Base-by-base conservation (phyloP, 2,888 invertebrate genomes). In the Cerastis leucographa region DNA sequence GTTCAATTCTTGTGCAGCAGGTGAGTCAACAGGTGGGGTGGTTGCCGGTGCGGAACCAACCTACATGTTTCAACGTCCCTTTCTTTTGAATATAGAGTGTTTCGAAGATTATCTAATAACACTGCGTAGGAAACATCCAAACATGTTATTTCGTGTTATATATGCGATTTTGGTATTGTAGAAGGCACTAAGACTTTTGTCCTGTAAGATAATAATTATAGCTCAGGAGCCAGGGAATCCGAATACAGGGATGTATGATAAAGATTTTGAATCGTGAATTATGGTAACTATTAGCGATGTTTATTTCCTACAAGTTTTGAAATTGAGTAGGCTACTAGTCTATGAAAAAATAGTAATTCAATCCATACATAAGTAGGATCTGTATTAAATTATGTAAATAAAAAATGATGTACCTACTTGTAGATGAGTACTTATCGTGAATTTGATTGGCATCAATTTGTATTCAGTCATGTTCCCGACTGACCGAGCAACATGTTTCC, bases 11-110 rank as follows among this genome's bases (percentile, higher is more conserved):
- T 85, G 86, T 86, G 88, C 85, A 91, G 92, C 95, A 96, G 95
- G 96, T 96, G 96, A 96, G 92, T 96, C 95, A 94, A 92, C 95
- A 95, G 95, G 95, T 96, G 94, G 96, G 96, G 96, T 96, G 95
- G 74, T 83, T 90, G 90, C 76, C 90, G 92, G 90, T 85, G 95
- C 95, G 95, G 93, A 95, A 96, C 96, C 91, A 87, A 91, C 87
- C 75, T 83, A 85, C 88, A 69, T 71, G 70, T 84, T 88, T 87
- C 83, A 82, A 85, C 84, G 86, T 78, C 89, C 91, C 89, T 88
- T 88, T 86, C 85, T 80, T 84, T 80, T 54, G 59, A 78, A 79
- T 72, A 66, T 76, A 66, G n/a, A 61, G 35, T 74, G 80, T 75
- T 78, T 79, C 68, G 29, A 68, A 69, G 51, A 76, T 72, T 49